Evolutionary conservation across 2,113 vertebrate genomes (phyloP), one percentile per base, ranked within the genome.

Genomic region (Podarcis cretensis): DNA sequence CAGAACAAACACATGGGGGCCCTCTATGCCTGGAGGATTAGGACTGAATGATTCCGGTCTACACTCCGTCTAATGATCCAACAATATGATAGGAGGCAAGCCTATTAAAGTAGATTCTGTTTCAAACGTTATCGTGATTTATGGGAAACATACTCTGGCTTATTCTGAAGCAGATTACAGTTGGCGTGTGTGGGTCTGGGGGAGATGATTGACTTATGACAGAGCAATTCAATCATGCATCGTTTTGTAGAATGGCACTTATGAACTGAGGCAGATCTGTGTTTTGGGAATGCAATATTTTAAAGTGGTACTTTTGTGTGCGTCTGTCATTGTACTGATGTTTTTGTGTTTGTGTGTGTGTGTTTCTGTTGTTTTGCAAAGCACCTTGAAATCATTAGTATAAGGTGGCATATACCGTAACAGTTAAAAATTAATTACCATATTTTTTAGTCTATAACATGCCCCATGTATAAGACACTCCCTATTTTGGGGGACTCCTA

Each of bases 1-100:
- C 69, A 54, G 80, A 90, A 90, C 92, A 91, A 94, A 96, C 94
- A 95, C 92, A 88, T 0, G 86, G 90, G 94, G 89, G 91, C 94
- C 94, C 91, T 81, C 91, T 83, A 66, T 8, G 89, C 90, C 94
- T 88, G 88, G 48, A 14, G 20, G 86, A 92, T 81, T 80, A 6
- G 89, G 90, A 81, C 89, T 81, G 90, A 86, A 79, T 82, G 16
- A 91, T 88, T 92, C 89, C 73, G 83, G 90, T 89, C 91, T 12
- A 65, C 74, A 13, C 74, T 87, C 87, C 89, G 89, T 73, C 94
- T 90, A 69, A 92, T 30, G 90, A 96, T 92, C 89, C 85, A 83
- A 68, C 37, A 69, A 73, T 82, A 89, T 27, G 91, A 59, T 89
- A 81, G 90, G 86, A 95, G 89, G 91, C 73, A 90, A 93, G 86